A percentile compares a stretch with the other conserved stretches of the same genome.
Conservation (phyloP, 64 coral and sea anemone genomes). For the Trachythela sp. region DNA sequence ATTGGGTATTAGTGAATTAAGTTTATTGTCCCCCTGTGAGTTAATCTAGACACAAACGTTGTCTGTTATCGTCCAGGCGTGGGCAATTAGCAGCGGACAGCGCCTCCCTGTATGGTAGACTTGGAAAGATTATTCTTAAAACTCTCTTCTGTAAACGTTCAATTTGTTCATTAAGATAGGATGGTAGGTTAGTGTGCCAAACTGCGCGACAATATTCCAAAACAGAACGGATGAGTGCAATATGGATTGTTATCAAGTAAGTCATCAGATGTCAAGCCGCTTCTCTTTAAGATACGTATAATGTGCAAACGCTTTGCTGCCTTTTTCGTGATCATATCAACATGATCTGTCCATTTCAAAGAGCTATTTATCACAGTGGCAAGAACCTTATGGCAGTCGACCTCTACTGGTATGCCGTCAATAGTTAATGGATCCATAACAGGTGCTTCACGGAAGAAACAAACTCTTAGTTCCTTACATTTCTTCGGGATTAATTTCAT, state of each 20-base stretch:
- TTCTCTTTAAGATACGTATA: not conserved
- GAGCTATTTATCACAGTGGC: not conserved
- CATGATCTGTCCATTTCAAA: not conserved
- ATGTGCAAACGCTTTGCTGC: not conserved
- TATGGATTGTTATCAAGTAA: not conserved
- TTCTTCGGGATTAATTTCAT: not conserved
- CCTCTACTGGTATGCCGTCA: not conserved
- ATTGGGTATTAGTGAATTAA: constrained; percentile 1
- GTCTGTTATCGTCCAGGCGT: constrained; percentile 23
- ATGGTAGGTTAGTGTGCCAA: constrained; percentile 25
- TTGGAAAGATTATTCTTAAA: not conserved
- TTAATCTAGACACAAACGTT: constrained; percentile 27
- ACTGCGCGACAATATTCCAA: constrained; percentile 12
- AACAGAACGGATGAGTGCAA: constrained; percentile 9
- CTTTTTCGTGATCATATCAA: not conserved
- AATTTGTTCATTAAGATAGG: not conserved
- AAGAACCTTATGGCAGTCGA: not conserved
- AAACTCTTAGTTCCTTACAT: not conserved
- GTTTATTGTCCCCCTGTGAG: constrained; percentile 5
- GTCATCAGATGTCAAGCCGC: not conserved
- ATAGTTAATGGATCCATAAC: not conserved
- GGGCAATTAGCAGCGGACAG: constrained; percentile 15
- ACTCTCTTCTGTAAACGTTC: not conserved
- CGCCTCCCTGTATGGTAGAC: not conserved
- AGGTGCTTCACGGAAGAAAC: not conserved